Conservation (phyloP, 1,140 invertebrate genomes). For the Pissodes strobi region DNA sequence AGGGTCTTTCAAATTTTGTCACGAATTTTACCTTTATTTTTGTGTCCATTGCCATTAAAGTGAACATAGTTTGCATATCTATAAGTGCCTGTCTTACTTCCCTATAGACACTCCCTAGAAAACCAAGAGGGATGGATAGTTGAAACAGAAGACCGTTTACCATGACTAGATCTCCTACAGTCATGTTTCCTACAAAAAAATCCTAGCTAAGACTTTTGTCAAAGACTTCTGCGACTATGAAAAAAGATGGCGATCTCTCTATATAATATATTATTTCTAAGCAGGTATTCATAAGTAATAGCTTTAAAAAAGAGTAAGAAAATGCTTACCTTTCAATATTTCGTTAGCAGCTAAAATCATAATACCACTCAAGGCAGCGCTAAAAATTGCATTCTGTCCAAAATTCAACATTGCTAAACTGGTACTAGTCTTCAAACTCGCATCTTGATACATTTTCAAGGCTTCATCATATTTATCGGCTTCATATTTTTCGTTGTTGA, state of each 20-base stretch:
- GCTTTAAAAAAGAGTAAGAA: not conserved
- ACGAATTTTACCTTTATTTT: constrained; percentile 78
- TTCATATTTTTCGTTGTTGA: constrained; percentile 97
- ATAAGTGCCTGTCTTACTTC: constrained; percentile 96
- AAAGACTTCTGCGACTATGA: not conserved
- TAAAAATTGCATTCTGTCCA: constrained; percentile 99
- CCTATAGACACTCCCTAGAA: constrained; percentile 93
- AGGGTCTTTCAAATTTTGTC: too few relatives aligned
- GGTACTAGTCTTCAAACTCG: constrained; percentile 93
- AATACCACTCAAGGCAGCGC: constrained; percentile 85
- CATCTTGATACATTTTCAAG: constrained; percentile 85
- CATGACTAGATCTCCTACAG: constrained; percentile 98
- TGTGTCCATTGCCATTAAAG: constrained; percentile 82
- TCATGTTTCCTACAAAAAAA: constrained; percentile 95
- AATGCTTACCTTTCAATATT: constrained; percentile 77
- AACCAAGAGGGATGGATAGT: constrained; percentile 94
- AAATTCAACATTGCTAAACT: constrained; percentile 95
- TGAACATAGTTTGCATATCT: constrained; percentile 99
- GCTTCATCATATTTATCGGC: constrained; percentile 86
- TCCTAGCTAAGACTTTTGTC: too few relatives aligned
- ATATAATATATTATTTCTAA: too few relatives aligned
- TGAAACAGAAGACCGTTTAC: constrained; percentile 98
- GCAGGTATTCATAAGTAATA: constrained; percentile 1
- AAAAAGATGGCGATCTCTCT: too few relatives aligned
- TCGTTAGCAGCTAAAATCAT: constrained; percentile 93